These are phyloP conservation scores for Cyclargus thomasi DNA, from an alignment of 1,140 invertebrate species.

Conservation along the genomic window DNA sequence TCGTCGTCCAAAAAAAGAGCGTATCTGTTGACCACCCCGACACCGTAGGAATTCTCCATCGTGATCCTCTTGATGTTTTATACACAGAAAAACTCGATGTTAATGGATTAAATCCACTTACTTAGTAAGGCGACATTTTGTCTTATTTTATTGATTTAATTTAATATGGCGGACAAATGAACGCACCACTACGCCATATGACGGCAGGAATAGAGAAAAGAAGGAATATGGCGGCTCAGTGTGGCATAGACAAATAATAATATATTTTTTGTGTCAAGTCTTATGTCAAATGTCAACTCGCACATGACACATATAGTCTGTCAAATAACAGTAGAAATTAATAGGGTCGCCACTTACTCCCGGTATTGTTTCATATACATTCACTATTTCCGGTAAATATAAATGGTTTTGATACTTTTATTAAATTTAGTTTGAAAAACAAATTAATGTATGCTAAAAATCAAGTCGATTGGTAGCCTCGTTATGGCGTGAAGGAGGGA, in stretches of 20 bases:
- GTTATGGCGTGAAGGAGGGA: too few relatives aligned
- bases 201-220: conserved; percentile 72
- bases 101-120: conserved; percentile 69
- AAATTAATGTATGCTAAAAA: too few relatives aligned
- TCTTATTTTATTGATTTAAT: conserved; percentile 75
- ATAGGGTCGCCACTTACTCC: too few relatives aligned
- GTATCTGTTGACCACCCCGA: conserved; percentile 94
- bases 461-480: too few relatives aligned
- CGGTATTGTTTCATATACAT: too few relatives aligned
- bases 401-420: too few relatives aligned
- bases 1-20: conserved; percentile 92
- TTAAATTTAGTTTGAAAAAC: too few relatives aligned
- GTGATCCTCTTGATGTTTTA: conserved; percentile 73
- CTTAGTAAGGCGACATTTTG: conserved; percentile 74
- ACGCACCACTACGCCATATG: conserved; percentile 73
- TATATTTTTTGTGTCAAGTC: background rate
- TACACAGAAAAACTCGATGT: conserved; percentile 73
- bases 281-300: too few relatives aligned
- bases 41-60: conserved; percentile 96
- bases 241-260: conserved; percentile 27
- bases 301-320: too few relatives aligned
- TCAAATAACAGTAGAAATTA: too few relatives aligned
- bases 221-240: conserved; percentile 58
- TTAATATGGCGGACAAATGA: conserved; percentile 74
- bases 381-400: too few relatives aligned